These are phyloP conservation scores for Danionella dracula DNA, from an alignment of 2,797 vertebrate genomes.

Conservation along the genomic window DNA sequence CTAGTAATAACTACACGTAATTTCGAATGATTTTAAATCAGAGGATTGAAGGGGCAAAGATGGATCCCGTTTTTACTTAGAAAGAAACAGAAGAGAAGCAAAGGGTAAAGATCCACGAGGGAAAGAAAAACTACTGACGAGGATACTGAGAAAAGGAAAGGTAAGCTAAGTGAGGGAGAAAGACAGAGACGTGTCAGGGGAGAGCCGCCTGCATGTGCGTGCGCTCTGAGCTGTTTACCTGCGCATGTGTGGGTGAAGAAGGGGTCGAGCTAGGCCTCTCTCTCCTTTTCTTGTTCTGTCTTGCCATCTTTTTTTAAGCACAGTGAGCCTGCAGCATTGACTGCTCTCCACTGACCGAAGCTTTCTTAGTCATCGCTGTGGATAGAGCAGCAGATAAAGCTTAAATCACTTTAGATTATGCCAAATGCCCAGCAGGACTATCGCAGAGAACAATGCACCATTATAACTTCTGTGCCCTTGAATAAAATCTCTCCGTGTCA, in stretches of 20 bases:
- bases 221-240: constrained; percentile 33
- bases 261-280: constrained; percentile 2
- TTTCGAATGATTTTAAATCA: too few relatives aligned
- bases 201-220: neutral
- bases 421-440: neutral
- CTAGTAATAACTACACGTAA: too few relatives aligned
- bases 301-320: constrained; percentile 1
- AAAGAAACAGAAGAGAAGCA: neutral
- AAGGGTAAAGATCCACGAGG: neutral
- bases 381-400: neutral
- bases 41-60: too few relatives aligned
- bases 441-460: neutral
- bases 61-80: neutral
- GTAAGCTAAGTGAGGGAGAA: neutral
- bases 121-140: neutral
- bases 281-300: neutral
- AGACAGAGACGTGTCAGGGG: neutral
- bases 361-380: constrained; percentile 1
- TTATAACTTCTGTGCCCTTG: neutral
- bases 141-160: neutral
- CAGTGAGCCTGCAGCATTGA: neutral
- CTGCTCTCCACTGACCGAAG: constrained; percentile 1
- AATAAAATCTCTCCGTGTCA: neutral
- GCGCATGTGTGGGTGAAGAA: constrained; percentile 35
- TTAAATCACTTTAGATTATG: neutral